Conservation (phyloP, 2,797 vertebrate genomes). For the Rhinatrema bivittatum region DNA sequence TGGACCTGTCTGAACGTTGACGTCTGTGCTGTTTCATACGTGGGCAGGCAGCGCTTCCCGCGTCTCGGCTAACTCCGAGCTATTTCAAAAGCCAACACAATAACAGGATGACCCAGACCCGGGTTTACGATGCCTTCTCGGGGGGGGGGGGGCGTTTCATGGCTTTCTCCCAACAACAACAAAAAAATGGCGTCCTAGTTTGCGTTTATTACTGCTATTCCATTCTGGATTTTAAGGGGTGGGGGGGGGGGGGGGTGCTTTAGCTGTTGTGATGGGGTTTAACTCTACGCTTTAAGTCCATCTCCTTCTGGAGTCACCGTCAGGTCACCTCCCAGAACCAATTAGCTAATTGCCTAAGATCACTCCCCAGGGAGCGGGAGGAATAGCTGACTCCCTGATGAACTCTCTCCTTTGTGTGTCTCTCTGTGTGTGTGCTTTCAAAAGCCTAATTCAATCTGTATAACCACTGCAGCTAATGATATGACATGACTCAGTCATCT, state of each 20-base stretch:
- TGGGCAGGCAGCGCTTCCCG: no score
- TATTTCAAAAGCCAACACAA: conserved; percentile 33
- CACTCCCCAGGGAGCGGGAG: conserved; percentile 43
- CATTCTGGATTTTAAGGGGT: conserved; percentile 28
- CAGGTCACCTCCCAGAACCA: conserved; percentile 55
- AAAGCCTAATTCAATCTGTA: conserved; percentile 33
- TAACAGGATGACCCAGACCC: conserved; percentile 11
- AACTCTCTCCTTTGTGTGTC: conserved; percentile 43
- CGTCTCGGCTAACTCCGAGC: no score
- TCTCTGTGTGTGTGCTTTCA: no score
- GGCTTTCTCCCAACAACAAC: conserved; percentile 15
- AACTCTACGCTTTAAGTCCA: conserved; percentile 41
- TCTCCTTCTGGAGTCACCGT: conserved; percentile 37
- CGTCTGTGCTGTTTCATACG: no score
- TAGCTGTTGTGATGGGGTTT: conserved; percentile 37
- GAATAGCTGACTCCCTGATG: conserved; percentile 41
- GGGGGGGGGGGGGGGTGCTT: conserved; percentile 21
- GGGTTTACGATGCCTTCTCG: conserved; percentile 20
- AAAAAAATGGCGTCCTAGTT: conserved; percentile 26
- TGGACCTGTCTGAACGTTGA: no score
- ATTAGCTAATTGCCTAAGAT: conserved; percentile 67
- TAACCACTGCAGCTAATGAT: background rate
- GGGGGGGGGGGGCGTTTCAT: no score
- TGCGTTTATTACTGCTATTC: conserved; percentile 36
- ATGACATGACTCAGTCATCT: no score